Base-by-base conservation (phyloP, 2,797 vertebrate species). In the Coendou prehensilis region DNA sequence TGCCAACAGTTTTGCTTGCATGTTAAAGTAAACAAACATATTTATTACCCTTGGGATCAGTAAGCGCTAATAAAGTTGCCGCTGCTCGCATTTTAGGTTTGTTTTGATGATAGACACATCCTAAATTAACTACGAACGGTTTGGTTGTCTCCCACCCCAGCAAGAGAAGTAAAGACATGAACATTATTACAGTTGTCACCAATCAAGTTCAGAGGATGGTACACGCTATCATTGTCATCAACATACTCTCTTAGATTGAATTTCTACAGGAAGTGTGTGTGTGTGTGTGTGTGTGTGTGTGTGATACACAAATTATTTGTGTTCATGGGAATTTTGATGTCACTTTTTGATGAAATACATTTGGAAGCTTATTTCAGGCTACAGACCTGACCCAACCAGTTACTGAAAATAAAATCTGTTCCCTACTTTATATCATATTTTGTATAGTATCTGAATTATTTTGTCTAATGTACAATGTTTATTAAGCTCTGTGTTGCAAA, bases 31-130 rank as follows among this genome's bases (percentile, higher is more conserved):
- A 99, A 98, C 98, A 98, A 98, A 98, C 0, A 0, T 98, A 98
- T 98, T 98, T 98, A 98, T 98, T 98, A 98, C 98, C 95, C 97
- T 67, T 96, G 97, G 97, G 97, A 98, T 98, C 98, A 96, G 96
- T 76, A 97, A 98, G 97, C 95, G 98, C 98, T 98, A 97, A 98
- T 98, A 98, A 98, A 98, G 98, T 98, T 98, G 98, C 98, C 96
- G 96, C 85, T 96, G 96, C 94, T 97, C 98, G 97, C 97, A 92
- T 97, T 98, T 98, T 96, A 92, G 75, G 98, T 97, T 98, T 97
- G 91, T 95, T 98, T 97, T 93, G 59, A 4, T 95, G 98, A 97
- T 96, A 97, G 97, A 57, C 0, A 0, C 41, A 0, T 97, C 93
- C 96, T 96, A 98, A 97, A 98, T 87, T 94, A 97, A 88, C 52